A percentile compares a stretch with the other conserved stretches of the same genome.
These are phyloP conservation scores for Tethea ocularis DNA, from an alignment of 2,888 invertebrate genomes.

Conservation along the genomic window DNA sequence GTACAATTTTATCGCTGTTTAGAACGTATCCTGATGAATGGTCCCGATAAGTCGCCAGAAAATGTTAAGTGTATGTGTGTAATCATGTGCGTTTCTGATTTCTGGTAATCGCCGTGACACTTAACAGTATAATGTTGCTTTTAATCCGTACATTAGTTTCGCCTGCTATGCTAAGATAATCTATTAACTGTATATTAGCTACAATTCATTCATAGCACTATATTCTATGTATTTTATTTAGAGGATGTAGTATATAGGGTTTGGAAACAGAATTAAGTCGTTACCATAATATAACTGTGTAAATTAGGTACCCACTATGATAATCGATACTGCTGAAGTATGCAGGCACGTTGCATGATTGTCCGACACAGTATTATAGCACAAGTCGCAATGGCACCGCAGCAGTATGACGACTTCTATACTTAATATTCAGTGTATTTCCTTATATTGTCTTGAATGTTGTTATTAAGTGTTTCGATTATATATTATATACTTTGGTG, in stretches of 20 bases:
- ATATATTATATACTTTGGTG: constrained; percentile 22
- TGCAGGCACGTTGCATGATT: constrained; percentile 12
- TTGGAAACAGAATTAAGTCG: constrained; percentile 64
- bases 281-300: constrained; percentile 61
- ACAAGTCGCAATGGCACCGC: constrained; percentile 39
- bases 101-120: constrained; percentile 36
- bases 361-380: constrained; percentile 51
- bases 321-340: constrained; percentile 28
- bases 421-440: constrained; percentile 31
- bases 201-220: constrained; percentile 72
- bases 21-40: constrained; percentile 57
- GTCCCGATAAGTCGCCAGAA: constrained; percentile 64
- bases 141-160: constrained; percentile 73
- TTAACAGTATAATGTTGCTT: constrained; percentile 23
- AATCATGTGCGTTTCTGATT: constrained; percentile 64
- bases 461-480: constrained; percentile 49
- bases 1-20: constrained; percentile 74
- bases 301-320: constrained; percentile 41
- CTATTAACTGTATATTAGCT: constrained; percentile 44
- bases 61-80: constrained; percentile 53
- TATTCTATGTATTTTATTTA: constrained; percentile 58
- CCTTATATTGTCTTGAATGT: constrained; percentile 46
- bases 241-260: constrained; percentile 70
- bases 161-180: constrained; percentile 53
- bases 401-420: constrained; percentile 42